Percentiles rank a stretch among this genome's conserved stretches.
phyloP scores from a whole-genome alignment of 2,797 vertebrate genomes.

The Falco cherrug region DNA sequence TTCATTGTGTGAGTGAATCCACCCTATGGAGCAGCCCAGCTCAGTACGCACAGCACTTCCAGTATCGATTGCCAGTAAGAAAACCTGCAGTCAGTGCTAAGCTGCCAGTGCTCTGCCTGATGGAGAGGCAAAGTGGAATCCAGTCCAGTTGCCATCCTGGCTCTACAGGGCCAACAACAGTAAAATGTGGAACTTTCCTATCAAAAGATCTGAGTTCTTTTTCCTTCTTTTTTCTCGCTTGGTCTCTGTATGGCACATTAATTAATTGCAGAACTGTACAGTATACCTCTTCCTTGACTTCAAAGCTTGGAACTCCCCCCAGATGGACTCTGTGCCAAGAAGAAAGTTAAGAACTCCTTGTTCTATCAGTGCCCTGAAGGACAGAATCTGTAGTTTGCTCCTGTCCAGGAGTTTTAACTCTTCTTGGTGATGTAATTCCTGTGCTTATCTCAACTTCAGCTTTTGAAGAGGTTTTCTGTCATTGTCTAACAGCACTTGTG shows the following conservation, averaged over 20 bases:
- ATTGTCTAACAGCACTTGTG: neutral
- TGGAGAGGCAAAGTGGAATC: neutral
- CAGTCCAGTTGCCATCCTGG: neutral
- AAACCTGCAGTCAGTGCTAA: neutral
- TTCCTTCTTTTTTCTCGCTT: neutral
- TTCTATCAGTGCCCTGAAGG: neutral
- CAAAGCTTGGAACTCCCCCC: neutral
- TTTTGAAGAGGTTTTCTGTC: neutral
- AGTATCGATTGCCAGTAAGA: neutral
- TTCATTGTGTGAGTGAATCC: neutral
- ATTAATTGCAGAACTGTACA: neutral
- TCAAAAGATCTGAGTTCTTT: neutral
- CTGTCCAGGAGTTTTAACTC: neutral
- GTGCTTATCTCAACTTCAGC: neutral
- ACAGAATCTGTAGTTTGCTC: neutral
- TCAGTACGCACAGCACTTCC: neutral
- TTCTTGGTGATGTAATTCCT: neutral
- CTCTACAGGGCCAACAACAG: neutral
- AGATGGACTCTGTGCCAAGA: neutral
- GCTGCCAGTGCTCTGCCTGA: neutral
- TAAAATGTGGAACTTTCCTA: neutral
- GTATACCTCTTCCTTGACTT: neutral
- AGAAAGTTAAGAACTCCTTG: neutral
- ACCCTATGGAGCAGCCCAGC: neutral
- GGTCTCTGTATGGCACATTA: neutral